Evolutionary conservation across 2,888 invertebrate species (phyloP).

Genomic region (Capitulum mitella): DNA sequence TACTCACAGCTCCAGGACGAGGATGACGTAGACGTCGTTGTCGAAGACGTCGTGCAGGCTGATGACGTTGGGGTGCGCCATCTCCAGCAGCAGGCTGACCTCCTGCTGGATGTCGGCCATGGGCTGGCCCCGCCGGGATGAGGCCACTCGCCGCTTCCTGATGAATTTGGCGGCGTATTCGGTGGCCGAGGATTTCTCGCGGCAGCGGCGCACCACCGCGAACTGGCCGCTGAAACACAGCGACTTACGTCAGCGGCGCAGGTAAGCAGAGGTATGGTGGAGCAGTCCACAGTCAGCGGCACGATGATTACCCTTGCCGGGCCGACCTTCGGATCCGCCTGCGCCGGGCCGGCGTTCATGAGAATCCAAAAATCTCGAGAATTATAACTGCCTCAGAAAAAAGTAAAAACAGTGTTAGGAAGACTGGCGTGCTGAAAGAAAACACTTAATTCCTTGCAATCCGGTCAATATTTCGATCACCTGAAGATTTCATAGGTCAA

Average conservation of each 20-base stretch:
- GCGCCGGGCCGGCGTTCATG: neutral
- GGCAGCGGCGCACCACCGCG: constrained; percentile 55
- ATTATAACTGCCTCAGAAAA: neutral
- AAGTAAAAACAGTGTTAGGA: too few species aligned
- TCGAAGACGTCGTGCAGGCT: constrained; percentile 57
- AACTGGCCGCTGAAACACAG: constrained; percentile 54
- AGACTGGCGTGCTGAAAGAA: too few species aligned
- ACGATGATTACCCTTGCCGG: too few species aligned
- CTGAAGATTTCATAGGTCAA: too few species aligned
- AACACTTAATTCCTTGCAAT: too few species aligned
- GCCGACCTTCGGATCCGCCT: too few species aligned
- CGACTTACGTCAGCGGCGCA: neutral
- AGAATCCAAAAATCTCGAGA: neutral
- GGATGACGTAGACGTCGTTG: constrained; percentile 53
- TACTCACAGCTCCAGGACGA: constrained; percentile 54
- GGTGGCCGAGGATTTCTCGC: constrained; percentile 48
- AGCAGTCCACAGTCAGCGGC: neutral
- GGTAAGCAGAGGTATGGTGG: neutral
- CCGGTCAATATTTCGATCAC: too few species aligned
- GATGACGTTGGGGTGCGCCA: constrained; percentile 56
- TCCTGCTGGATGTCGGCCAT: constrained; percentile 55
- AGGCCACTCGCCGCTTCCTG: constrained; percentile 51
- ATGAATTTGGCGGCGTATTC: constrained; percentile 59
- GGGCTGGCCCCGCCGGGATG: constrained; percentile 50
- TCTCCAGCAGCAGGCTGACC: constrained; percentile 50